phyloP scores from a whole-genome alignment of 2,888 invertebrate genomes.

The Allacma fusca region DNA sequence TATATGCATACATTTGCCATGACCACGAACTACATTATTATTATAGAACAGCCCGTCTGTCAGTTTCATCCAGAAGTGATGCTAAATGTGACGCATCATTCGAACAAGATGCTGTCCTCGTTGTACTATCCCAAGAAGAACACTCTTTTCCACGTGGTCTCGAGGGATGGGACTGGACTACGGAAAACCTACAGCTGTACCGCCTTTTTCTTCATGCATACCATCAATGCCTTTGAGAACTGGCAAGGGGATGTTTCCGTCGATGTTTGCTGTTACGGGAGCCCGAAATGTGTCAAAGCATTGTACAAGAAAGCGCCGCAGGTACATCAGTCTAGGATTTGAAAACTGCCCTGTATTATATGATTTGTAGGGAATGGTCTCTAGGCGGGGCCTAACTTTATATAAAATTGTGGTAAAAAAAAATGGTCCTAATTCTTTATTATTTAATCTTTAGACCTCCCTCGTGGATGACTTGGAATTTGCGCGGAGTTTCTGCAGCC shows the following conservation, averaged over 20 bases:
- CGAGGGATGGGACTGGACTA: conserved; percentile 16
- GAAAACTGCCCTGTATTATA: no score
- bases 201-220: conserved; percentile 83
- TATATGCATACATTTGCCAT: conserved; percentile 95
- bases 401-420: neutral
- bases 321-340: conserved; percentile 65
- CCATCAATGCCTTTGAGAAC: conserved; percentile 69
- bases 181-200: conserved; percentile 66
- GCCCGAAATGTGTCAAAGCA: conserved; percentile 82
- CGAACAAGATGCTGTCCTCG: conserved; percentile 67
- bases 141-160: conserved; percentile 55
- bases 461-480: neutral
- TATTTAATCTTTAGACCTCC: neutral
- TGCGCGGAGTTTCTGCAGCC: conserved; percentile 74
- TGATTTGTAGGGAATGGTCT: no score
- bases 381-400: no score
- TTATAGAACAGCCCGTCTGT: conserved; percentile 87
- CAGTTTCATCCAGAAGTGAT: conserved; percentile 74
- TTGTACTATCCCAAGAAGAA: conserved; percentile 79
- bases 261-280: conserved; percentile 83
- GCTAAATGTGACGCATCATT: conserved; percentile 72
- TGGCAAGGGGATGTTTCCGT: conserved; percentile 69
- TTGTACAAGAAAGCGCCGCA: conserved; percentile 84
- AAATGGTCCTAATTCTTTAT: neutral
- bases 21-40: conserved; percentile 84